phyloP scores from a whole-genome alignment of 2,888 invertebrate species.

The Horisme vitalbata region DNA sequence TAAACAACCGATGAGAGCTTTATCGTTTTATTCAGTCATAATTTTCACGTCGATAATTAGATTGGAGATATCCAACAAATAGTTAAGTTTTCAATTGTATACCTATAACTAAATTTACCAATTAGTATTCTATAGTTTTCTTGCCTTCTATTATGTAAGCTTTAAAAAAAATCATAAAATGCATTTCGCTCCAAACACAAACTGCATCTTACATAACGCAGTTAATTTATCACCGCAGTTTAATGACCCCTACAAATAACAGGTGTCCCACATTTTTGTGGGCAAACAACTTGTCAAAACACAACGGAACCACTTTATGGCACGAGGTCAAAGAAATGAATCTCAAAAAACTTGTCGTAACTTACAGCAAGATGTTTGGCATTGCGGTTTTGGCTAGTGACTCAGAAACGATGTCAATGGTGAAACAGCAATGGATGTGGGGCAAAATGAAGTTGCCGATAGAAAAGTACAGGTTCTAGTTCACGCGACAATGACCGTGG shows the following conservation, averaged over 20 bases:
- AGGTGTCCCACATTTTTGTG: slow-evolving; percentile 61
- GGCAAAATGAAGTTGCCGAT: slow-evolving; percentile 29
- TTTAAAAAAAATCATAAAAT: background rate
- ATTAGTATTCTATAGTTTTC: too few species aligned
- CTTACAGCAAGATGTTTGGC: slow-evolving; percentile 31
- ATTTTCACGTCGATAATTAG: too few species aligned
- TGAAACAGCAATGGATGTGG: slow-evolving; percentile 37
- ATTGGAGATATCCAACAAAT: too few species aligned
- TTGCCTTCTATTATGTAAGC: too few species aligned
- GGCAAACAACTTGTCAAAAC: slow-evolving; percentile 68
- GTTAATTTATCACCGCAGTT: slow-evolving; percentile 33
- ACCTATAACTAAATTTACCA: too few species aligned
- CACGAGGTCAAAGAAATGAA: slow-evolving; percentile 46
- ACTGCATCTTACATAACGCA: slow-evolving; percentile 16
- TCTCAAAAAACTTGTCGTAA: slow-evolving; percentile 30
- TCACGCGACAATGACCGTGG: slow-evolving; percentile 66
- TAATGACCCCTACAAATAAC: slow-evolving; percentile 48
- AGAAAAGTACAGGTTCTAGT: slow-evolving; percentile 48
- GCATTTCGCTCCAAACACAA: background rate
- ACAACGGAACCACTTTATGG: slow-evolving; percentile 53
- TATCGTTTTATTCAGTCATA: too few species aligned
- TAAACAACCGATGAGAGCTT: too few species aligned
- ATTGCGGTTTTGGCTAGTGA: slow-evolving; percentile 31
- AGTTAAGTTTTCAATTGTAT: too few species aligned
- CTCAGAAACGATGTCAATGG: slow-evolving; percentile 27